phyloP scores from a whole-genome alignment of 2,797 vertebrate genomes.

The Tauraco hartlaubi region DNA sequence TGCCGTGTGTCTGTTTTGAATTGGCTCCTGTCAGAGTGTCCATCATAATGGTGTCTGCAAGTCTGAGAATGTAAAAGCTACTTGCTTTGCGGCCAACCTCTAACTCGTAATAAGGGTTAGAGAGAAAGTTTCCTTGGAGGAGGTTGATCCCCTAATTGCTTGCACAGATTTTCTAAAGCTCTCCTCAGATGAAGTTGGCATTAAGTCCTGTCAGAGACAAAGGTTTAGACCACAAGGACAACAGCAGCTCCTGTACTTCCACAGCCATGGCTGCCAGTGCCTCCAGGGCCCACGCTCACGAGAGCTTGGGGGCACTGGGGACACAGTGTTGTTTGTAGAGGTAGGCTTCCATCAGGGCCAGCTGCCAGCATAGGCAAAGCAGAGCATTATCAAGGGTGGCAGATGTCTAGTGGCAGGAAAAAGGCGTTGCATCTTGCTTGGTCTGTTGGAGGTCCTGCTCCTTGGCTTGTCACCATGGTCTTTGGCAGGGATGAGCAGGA shows the following conservation, averaged over 20 bases:
- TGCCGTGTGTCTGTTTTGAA: conserved; percentile 13
- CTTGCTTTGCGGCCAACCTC: conserved; percentile 61
- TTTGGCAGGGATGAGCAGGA: neutral
- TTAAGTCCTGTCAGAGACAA: neutral
- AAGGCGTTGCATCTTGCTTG: neutral
- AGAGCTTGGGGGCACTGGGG: neutral
- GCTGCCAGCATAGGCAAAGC: neutral
- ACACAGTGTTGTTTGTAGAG: neutral
- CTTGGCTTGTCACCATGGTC: neutral
- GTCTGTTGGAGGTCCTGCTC: neutral
- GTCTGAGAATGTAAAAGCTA: conserved; percentile 70
- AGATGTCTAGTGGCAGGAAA: neutral
- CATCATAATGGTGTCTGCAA: conserved; percentile 61
- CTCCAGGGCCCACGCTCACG: neutral
- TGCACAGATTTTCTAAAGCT: conserved; percentile 48
- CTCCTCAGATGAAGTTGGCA: conserved; percentile 10
- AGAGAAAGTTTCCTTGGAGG: conserved; percentile 64
- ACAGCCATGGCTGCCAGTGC: neutral
- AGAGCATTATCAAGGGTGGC: neutral
- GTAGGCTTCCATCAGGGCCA: neutral
- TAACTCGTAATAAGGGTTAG: conserved; percentile 63
- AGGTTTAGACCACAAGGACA: neutral
- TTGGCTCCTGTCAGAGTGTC: neutral
- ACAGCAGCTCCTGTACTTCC: neutral
- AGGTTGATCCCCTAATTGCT: conserved; percentile 41